phyloP scores from a whole-genome alignment of 2,113 vertebrate genomes.

The Acanthochromis polyacanthus region DNA sequence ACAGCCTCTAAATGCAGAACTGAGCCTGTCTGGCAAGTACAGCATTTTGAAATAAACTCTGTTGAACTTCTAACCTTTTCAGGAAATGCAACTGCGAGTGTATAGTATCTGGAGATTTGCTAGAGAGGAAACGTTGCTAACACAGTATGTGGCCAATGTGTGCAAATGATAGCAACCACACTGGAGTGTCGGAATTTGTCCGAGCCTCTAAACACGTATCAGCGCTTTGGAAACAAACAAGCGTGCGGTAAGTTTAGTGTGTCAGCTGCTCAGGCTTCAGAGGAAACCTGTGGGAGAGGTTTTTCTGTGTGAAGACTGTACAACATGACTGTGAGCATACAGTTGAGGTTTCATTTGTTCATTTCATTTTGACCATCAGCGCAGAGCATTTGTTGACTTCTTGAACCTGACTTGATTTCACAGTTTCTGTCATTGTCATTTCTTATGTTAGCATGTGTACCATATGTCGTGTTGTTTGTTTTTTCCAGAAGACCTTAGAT shows the following conservation, averaged over 20 bases:
- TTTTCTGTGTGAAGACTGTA: not conserved
- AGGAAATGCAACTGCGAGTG: conserved; percentile 13
- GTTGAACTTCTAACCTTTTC: conserved; percentile 15
- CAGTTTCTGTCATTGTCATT: not conserved
- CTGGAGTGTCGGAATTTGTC: not conserved
- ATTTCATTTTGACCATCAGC: not conserved
- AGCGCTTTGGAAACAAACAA: conserved; percentile 26
- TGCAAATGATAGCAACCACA: conserved; percentile 11
- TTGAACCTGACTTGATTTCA: conserved; percentile 1
- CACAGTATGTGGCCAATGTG: not conserved
- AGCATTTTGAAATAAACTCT: not conserved
- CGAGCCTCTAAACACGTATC: not conserved
- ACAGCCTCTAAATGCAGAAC: not conserved
- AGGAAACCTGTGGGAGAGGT: not conserved
- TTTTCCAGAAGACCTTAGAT: conserved; percentile 14
- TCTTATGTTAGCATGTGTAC: conserved; percentile 3
- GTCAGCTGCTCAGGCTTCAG: not conserved
- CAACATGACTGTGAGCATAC: not conserved
- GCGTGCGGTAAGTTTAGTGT: not conserved
- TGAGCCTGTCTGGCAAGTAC: not conserved
- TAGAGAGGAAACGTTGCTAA: conserved; percentile 32
- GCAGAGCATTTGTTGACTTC: not conserved
- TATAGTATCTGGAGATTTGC: not conserved
- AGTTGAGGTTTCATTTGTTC: not conserved
- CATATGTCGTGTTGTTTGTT: not conserved